These are phyloP conservation scores for Taenioides sp. DNA, from an alignment of 2,797 vertebrate species.

Conservation along the genomic window DNA sequence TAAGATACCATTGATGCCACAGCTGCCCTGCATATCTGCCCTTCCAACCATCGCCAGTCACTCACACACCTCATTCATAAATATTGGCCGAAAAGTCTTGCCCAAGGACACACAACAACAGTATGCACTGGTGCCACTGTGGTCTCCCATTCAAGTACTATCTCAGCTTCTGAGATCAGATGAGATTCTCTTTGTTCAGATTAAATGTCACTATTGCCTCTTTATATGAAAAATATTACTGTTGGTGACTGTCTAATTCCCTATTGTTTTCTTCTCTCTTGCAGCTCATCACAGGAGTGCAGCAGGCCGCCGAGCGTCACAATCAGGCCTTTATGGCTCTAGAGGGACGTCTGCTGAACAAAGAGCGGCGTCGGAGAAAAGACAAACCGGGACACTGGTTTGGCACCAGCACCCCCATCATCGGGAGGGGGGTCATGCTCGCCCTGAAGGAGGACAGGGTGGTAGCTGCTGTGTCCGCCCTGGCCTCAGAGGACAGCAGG, in stretches of 20 bases:
- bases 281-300: constrained; percentile 95
- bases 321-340: constrained; percentile 98
- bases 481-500: constrained; percentile 92
- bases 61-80: no score
- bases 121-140: no score
- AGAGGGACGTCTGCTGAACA: constrained; percentile 93
- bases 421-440: constrained; percentile 95
- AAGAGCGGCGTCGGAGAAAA: constrained; percentile 83
- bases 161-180: no score
- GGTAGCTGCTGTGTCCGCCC: constrained; percentile 86
- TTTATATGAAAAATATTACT: not conserved
- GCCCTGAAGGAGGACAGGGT: constrained; percentile 93
- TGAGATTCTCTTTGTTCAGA: no score
- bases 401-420: constrained; percentile 90
- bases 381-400: constrained; percentile 98
- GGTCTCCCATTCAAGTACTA: no score
- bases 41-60: no score
- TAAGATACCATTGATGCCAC: no score
- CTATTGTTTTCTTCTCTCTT: constrained; percentile 5
- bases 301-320: constrained; percentile 95
- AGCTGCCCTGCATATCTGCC: no score
- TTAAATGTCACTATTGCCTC: not conserved
- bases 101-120: no score
- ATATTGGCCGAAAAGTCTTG: no score
- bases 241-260: not conserved